Base-by-base conservation (phyloP, 2,888 invertebrate species). In the Ectobius pallidus region DNA sequence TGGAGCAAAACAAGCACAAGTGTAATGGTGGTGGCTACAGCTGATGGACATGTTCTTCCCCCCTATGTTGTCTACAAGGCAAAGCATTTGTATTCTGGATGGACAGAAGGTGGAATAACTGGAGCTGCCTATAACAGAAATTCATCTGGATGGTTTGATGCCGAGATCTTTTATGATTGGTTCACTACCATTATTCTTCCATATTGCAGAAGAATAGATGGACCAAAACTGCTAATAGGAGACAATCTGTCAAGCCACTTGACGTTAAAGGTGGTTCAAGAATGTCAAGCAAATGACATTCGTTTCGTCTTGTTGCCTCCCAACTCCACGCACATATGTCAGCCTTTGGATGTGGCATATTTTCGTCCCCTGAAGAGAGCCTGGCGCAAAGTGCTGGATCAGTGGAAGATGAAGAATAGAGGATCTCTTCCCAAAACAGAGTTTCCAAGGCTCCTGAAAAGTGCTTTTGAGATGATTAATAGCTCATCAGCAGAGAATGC, bases 61-160 rank as follows among this genome's bases (percentile, higher is more conserved):
- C 79, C 79, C 42, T 81, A 79, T 74, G 75, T 79, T 58, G 79
- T 79, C 6, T 79, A 80, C 72, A 81, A 80, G 75, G 77, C 78
- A 7, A 77, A 77, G 71, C 70, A 79, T 65, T 30, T 81, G 7
- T 78, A n/a, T 77, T 72, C 70, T 77, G 11, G 72, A 20, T 52
- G 52, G 52, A 25, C 22, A 14, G 18, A 20, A 11, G 52, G 52
- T n/a, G 20, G 3, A 18, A 52, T 52, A 20, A 2, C 52, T 52
- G 6, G 22, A 3, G 52, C 52, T 52, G 52, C 2, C 52, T 22
- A 52, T 7, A 52, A 52, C 20, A 52, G 7, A 39, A 39, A 39
- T 39, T 6, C 7, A 39, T 39, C 39, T 9, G 39, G 14, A 39
- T 14, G 39, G 39, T 39, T 39, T 39, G 39, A 39, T 39, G 39